Conservation (phyloP, 2,888 invertebrate genomes). For the Baronia brevicornis region DNA sequence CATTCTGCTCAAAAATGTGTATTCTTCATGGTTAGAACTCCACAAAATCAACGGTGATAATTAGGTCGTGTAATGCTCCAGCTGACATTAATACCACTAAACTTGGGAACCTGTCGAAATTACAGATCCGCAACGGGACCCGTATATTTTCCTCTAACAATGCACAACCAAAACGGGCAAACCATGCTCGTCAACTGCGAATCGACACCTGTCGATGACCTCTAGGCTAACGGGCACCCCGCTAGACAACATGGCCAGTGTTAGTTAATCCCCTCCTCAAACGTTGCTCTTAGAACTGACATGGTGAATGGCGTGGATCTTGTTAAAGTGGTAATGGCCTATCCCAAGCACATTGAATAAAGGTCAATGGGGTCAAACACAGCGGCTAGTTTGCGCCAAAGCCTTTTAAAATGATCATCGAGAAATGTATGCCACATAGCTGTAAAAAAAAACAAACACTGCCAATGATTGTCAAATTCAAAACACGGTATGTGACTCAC, state of each 20-base stretch:
- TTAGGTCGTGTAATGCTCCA: constrained; percentile 18
- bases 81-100: too few species aligned
- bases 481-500: constrained; percentile 29
- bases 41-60: too few species aligned
- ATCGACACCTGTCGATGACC: constrained; percentile 71
- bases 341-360: constrained; percentile 55
- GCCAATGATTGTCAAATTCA: constrained; percentile 58
- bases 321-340: constrained; percentile 33
- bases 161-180: constrained; percentile 62
- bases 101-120: too few species aligned
- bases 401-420: constrained; percentile 32
- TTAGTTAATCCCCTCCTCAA: constrained; percentile 23
- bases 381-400: constrained; percentile 54
- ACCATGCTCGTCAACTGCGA: constrained; percentile 61
- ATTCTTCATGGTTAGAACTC: too few species aligned
- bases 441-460: constrained; percentile 62
- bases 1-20: too few species aligned
- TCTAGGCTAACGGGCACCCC: constrained; percentile 61
- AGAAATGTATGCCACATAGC: constrained; percentile 64
- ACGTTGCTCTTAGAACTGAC: too few species aligned
- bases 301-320: constrained; percentile 28
- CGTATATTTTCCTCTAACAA: constrained; percentile 52
- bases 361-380: constrained; percentile 64
- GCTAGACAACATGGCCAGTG: constrained; percentile 29
- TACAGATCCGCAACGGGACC: constrained; percentile 46